A percentile compares a stretch with the other conserved stretches of the same genome.
These are phyloP conservation scores for Caranx ignobilis DNA, from an alignment of 2,113 vertebrate species.

Conservation along the genomic window DNA sequence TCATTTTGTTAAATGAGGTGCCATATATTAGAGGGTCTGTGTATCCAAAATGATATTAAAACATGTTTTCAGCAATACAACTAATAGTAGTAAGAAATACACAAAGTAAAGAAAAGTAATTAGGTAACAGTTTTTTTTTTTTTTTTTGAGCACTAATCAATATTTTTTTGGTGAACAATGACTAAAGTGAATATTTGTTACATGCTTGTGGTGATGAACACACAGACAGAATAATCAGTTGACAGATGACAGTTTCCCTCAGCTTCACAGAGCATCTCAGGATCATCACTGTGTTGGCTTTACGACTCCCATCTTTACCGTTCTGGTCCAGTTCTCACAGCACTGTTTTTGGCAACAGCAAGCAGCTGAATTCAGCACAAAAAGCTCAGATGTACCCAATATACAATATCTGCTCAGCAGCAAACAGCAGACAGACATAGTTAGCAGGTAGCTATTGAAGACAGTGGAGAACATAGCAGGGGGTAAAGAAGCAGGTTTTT, in stretches of 20 bases:
- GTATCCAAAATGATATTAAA: neutral
- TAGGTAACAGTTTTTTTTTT: neutral
- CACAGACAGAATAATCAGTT: no score
- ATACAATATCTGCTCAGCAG: neutral
- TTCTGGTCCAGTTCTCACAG: neutral
- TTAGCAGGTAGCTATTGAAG: neutral
- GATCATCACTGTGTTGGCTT: neutral
- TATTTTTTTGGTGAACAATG: no score
- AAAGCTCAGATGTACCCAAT: neutral
- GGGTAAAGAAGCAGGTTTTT: neutral
- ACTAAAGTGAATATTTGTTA: no score
- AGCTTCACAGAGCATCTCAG: neutral
- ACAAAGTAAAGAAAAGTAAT: neutral
- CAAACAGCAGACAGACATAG: neutral
- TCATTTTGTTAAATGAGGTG: neutral
- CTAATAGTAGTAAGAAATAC: neutral
- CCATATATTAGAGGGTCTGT: neutral
- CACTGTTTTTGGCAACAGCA: no score
- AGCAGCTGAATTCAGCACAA: neutral
- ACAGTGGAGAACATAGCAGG: neutral
- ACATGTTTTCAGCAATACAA: neutral
- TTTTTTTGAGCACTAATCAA: neutral
- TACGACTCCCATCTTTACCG: neutral
- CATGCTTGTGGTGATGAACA: no score
- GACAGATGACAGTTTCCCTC: no score